Percentiles rank a stretch among this genome's conserved stretches.
These are phyloP conservation scores for Drosophila anomelani DNA, from an alignment of 2,888 invertebrate genomes.

Conservation along the genomic window DNA sequence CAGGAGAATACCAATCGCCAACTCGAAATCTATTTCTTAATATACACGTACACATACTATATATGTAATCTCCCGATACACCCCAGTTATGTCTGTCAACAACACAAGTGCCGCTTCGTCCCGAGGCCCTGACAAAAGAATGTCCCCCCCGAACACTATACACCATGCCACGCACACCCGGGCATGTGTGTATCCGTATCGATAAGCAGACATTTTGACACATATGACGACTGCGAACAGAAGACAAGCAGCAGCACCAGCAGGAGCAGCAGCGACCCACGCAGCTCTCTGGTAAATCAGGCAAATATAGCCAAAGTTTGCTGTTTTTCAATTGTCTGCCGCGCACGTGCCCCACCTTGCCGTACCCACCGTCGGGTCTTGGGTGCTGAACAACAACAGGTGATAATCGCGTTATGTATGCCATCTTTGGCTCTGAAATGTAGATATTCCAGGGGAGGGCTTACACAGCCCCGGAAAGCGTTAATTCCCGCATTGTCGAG, in stretches of 20 bases:
- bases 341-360: constrained; percentile 20
- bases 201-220: constrained; percentile 77
- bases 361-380: constrained; percentile 1
- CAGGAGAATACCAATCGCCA: constrained; percentile 15
- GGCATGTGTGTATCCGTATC: constrained; percentile 43
- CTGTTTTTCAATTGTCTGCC: constrained; percentile 34
- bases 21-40: constrained; percentile 11
- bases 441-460: background rate
- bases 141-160: background rate
- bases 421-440: background rate
- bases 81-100: constrained; percentile 50
- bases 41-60: constrained; percentile 2
- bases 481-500: constrained; percentile 25
- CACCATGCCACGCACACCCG: constrained; percentile 5
- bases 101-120: constrained; percentile 11
- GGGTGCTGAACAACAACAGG: constrained; percentile 2
- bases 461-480: background rate
- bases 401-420: constrained; percentile 10
- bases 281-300: constrained; percentile 29
- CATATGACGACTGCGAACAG: constrained; percentile 48
- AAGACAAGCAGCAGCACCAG: constrained; percentile 25
- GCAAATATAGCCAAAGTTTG: constrained; percentile 31
- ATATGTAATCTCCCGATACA: constrained; percentile 13
- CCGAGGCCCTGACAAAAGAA: background rate
- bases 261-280: constrained; percentile 11